Conservation (phyloP, 2,888 invertebrate genomes). For the Slavum lentiscoides region DNA sequence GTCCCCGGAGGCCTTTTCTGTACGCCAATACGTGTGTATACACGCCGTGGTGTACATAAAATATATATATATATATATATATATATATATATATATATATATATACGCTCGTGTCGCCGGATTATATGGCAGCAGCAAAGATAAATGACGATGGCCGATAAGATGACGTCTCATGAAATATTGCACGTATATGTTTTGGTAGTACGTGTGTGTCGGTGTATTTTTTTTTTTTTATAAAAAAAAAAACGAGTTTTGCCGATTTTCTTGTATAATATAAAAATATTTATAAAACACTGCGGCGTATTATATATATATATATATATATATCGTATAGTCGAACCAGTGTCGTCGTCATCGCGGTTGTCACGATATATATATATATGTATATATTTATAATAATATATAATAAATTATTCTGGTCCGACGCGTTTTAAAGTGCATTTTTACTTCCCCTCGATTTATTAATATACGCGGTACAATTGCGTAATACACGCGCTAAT, state of each 20-base stretch:
- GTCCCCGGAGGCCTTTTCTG: too few species aligned
- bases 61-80: background rate
- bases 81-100: background rate
- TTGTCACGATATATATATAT: background rate
- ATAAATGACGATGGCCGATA: conserved; percentile 24
- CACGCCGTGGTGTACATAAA: too few species aligned
- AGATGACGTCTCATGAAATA: background rate
- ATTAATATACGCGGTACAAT: background rate
- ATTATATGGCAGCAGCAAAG: conserved; percentile 12
- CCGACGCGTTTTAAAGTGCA: background rate
- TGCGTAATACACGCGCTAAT: too few species aligned
- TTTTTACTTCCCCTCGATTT: background rate
- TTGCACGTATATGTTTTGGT: background rate
- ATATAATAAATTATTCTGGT: background rate
- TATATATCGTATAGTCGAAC: too few species aligned
- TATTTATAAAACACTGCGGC: too few species aligned
- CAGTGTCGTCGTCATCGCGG: background rate
- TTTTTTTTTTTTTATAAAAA: background rate
- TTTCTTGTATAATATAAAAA: background rate
- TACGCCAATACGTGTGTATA: too few species aligned
- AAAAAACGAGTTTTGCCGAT: conserved; percentile 34
- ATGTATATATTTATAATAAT: background rate
- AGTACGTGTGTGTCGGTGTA: conserved; percentile 18
- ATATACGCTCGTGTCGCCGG: background rate
- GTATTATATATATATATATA: background rate